Base-by-base conservation (phyloP, 2,797 vertebrate genomes). In the Phataginus tricuspis region DNA sequence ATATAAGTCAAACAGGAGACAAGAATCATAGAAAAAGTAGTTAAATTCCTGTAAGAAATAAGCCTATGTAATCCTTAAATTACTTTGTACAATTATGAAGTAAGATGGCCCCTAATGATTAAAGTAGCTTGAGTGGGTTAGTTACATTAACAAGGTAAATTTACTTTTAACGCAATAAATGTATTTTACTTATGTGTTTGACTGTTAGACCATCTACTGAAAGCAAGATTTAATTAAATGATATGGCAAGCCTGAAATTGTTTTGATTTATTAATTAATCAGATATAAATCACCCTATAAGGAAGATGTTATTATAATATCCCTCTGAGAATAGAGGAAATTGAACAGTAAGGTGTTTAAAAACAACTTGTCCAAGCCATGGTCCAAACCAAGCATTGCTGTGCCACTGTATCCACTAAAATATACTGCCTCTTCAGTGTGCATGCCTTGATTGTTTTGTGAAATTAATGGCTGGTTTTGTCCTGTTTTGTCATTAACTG, bases 171-270 rank as follows among this genome's bases (percentile, higher is more conserved):
- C 27, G 1, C n/a, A 82, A 29, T 23, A 39, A 31, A 25, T 88
- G 15, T 66, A 85, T 80, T 88, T 93, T 77, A 82, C 11, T 77
- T 51, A 59, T 45, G 25, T 68, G 37, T 42, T 93, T 90, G 27
- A 89, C 21, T 51, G 0, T 74, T 63, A 90, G n/a, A 42, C 2
- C 19, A 11, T 82, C n/a, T 89, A 69, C 5, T 39, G 3, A 93
- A 61, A 91, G 69, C 19, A 72, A 90, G 84, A 53, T 84, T 83
- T 92, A 75, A 94, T 80, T 92, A 90, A 86, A 49, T 75, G 12
- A 59, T 63, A 59, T 13, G 83, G 14, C 5, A 80, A 86, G 68
- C 18, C 13, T 79, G 37, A 12, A 87, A 57, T 23, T 51, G 14
- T 89, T 86, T 84, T 61, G 23, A 71, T 79, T 51, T 84, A 87